Percentiles rank a stretch among this genome's conserved stretches.
Conservation (phyloP, 2,113 vertebrate species). For the Columbina picui region DNA sequence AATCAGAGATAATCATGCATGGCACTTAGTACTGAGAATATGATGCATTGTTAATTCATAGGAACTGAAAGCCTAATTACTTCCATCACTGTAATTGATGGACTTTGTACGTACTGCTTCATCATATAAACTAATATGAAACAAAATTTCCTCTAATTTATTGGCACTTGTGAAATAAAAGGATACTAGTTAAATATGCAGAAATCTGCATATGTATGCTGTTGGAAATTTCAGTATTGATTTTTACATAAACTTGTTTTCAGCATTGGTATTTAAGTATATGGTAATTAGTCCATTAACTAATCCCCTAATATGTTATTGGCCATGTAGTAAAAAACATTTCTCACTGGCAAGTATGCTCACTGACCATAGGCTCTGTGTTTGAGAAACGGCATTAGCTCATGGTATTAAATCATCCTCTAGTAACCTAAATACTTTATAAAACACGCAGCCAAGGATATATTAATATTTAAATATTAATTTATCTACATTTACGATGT, state of each 20-base stretch:
- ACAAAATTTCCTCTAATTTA: constrained; percentile 29
- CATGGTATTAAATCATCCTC: not conserved
- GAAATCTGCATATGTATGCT: not conserved
- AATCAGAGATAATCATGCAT: constrained; percentile 59
- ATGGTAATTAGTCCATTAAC: not conserved
- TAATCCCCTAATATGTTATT: not conserved
- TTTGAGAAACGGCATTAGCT: not conserved
- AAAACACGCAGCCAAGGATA: not conserved
- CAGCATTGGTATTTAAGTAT: not conserved
- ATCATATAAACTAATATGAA: constrained; percentile 49
- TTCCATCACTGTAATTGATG: constrained; percentile 61
- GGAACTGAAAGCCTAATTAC: constrained; percentile 65
- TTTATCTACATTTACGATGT: not conserved
- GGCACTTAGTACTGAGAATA: constrained; percentile 19
- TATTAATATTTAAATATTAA: not conserved
- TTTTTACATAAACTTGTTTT: not conserved
- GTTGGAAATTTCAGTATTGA: not conserved
- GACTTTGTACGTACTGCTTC: constrained; percentile 17
- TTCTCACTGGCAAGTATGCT: not conserved
- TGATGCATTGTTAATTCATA: constrained; percentile 61
- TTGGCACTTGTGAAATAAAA: constrained; percentile 17
- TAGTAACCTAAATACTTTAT: not conserved
- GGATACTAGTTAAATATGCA: not conserved
- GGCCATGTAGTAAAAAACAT: not conserved
- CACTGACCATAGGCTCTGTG: not conserved